Evolutionary conservation across 2,888 invertebrate species (phyloP), one percentile per base, ranked within the genome.

Genomic region (Thyatira batis): DNA sequence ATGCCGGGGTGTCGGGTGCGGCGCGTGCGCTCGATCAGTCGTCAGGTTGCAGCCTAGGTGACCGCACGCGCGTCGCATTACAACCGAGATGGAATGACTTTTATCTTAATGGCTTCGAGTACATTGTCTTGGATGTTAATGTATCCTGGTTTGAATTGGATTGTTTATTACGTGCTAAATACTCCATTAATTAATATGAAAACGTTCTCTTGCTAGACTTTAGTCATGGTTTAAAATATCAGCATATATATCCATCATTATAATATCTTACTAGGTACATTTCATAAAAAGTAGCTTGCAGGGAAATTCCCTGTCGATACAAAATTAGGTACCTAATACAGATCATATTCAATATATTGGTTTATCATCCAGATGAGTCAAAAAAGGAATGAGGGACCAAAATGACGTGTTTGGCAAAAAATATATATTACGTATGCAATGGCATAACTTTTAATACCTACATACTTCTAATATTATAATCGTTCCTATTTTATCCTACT

Each of bases 11-110:
- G 78, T 82, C 81, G 57, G 62, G 65, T 84, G 57, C 69, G 63
- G 81, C 86, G 79, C 87, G 86, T 86, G 86, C 84, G 74, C 63
- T 50, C 58, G 57, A 65, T 59, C 69, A 69, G 61, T 71, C 65
- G 55, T 80, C 79, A 51, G 45, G 65, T 80, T 73, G 71, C 78
- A 61, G 60, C 60, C 60, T 53, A 51, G 57, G 58, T 65, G 65
- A 64, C 66, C 64, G 63, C 76, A 70, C 65, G 67, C 65, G 69
- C 50, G 50, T 56, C 57, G 44, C 28, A 59, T 63, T 39, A 8
- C 39, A 39, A 17, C 13, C 39, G 11, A 39, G 39, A 39, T 39
- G 39, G 52, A 56, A 53, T 61, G 59, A 43, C 30, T 45, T 30
- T 30, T 39, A 39, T 39, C 39, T 39, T 39, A 39, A 39, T 39